Evolutionary conservation across 2,797 vertebrate species (phyloP).

Genomic region (Carapus acus): DNA sequence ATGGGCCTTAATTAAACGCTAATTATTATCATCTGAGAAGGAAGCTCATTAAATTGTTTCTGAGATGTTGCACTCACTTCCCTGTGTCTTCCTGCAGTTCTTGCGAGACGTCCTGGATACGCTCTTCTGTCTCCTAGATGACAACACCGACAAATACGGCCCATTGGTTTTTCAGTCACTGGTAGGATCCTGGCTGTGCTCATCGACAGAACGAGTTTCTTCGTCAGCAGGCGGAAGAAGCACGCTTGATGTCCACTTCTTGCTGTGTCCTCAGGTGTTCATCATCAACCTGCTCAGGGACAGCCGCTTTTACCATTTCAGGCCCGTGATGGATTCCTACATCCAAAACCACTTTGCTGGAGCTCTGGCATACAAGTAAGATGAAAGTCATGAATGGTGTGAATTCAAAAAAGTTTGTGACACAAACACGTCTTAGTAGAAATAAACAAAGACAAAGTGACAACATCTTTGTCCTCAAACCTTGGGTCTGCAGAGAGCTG

Average conservation of each 20-base stretch:
- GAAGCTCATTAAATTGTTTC: too few species aligned
- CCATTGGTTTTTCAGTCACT: conserved; percentile 96
- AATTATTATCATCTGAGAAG: too few species aligned
- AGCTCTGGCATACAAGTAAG: conserved; percentile 95
- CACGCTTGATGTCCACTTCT: background rate
- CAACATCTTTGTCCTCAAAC: background rate
- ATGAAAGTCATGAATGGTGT: background rate
- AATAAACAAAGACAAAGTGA: background rate
- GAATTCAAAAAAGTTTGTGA: background rate
- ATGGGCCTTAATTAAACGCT: too few species aligned
- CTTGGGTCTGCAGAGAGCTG: conserved; percentile 78
- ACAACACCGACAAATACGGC: conserved; percentile 98
- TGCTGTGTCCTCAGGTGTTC: conserved; percentile 80
- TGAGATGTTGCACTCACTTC: background rate
- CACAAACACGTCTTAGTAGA: background rate
- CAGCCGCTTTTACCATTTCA: conserved; percentile 98
- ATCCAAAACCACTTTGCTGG: conserved; percentile 99
- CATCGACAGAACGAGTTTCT: conserved; percentile 9
- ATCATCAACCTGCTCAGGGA: conserved; percentile 98
- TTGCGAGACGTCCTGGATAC: conserved; percentile 97
- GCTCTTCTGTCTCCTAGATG: conserved; percentile 95
- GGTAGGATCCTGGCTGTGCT: conserved; percentile 72
- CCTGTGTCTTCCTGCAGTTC: conserved; percentile 75
- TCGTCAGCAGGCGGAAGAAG: conserved; percentile 9
- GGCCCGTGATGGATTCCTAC: conserved; percentile 97